A percentile compares a stretch with the other conserved stretches of the same genome.
Conservation (phyloP, 2,888 invertebrate species). For the Aspidapion aeneum region DNA sequence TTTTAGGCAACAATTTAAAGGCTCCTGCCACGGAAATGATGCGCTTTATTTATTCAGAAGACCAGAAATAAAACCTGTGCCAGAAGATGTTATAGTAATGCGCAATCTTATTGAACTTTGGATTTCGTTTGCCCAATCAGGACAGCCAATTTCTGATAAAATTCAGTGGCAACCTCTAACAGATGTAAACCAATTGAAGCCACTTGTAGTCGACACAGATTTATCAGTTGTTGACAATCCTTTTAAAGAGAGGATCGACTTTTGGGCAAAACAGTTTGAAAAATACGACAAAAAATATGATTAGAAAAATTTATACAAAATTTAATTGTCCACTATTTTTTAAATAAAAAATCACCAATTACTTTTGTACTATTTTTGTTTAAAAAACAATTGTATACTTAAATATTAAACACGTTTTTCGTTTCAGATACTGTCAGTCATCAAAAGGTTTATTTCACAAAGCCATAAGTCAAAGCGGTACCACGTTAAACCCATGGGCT, state of each 20-base stretch:
- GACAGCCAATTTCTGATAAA: not conserved
- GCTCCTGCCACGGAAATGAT: not conserved
- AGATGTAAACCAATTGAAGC: not conserved
- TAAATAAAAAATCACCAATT: no score
- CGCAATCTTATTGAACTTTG: not conserved
- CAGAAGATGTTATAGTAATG: not conserved
- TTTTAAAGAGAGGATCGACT: not conserved
- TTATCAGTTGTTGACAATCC: not conserved
- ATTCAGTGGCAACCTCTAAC: not conserved
- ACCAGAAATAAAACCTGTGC: not conserved
- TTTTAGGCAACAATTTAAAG: not conserved
- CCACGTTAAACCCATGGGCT: slow-evolving; percentile 28
- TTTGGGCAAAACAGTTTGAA: not conserved
- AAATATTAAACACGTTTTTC: no score
- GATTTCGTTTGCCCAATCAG: not conserved
- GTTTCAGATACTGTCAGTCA: slow-evolving; percentile 42
- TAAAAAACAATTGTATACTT: no score
- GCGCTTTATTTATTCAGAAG: not conserved
- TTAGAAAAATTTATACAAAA: no score
- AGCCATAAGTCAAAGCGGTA: slow-evolving; percentile 33
- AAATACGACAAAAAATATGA: not conserved
- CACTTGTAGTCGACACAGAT: not conserved
- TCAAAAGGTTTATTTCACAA: slow-evolving; percentile 40
- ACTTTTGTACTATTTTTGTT: no score
- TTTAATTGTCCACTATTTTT: no score